phyloP scores from a whole-genome alignment of 2,797 vertebrate genomes.

The Schizopygopsis pylzovi region DNA sequence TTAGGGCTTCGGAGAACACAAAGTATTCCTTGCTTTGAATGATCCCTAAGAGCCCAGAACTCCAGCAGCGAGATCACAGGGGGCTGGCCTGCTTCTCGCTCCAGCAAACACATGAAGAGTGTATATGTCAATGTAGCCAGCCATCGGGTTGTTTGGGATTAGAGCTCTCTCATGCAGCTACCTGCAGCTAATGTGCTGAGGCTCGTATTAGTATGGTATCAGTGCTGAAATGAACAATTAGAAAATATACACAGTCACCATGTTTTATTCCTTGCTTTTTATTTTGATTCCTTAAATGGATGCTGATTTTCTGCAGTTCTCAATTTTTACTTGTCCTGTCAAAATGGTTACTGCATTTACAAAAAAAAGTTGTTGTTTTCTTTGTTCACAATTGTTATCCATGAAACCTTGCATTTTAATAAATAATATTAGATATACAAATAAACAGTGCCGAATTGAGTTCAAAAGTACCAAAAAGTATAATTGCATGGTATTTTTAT shows the following conservation, averaged over 20 bases:
- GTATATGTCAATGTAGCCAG: slow-evolving; percentile 44
- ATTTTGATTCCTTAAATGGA: not conserved
- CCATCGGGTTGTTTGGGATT: not conserved
- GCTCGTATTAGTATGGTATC: not conserved
- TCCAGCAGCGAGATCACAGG: slow-evolving; percentile 24
- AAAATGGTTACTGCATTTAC: not conserved
- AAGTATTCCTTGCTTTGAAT: slow-evolving; percentile 39
- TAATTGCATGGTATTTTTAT: no score
- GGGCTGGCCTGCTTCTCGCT: slow-evolving; percentile 43
- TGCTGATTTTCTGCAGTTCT: not conserved
- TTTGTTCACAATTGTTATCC: not conserved
- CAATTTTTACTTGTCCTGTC: not conserved
- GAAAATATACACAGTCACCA: not conserved
- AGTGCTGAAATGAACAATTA: not conserved
- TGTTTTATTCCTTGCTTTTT: not conserved
- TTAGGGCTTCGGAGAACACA: slow-evolving; percentile 34
- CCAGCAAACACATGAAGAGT: slow-evolving; percentile 40
- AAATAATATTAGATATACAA: no score
- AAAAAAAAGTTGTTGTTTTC: no score
- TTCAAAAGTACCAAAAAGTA: no score
- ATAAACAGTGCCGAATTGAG: no score
- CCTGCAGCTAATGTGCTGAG: slow-evolving; percentile 15
- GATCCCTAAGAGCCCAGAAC: slow-evolving; percentile 27
- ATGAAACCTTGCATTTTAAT: no score
- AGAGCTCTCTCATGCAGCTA: slow-evolving; percentile 18